Evolutionary conservation across 1,140 invertebrate species (phyloP).

Genomic region (Meloidogyne floridensis): DNA sequence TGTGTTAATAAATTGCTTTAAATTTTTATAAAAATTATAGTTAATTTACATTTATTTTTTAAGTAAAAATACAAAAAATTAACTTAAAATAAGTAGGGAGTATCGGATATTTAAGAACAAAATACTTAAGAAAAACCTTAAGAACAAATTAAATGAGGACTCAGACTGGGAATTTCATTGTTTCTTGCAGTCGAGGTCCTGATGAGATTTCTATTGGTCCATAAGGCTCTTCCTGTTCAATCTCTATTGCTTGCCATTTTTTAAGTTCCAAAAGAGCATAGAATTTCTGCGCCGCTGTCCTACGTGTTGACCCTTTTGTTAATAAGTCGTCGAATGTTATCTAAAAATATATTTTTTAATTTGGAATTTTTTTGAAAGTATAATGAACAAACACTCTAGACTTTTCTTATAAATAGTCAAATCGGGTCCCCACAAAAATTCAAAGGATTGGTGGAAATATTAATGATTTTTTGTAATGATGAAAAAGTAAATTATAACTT

Average conservation of each 20-base stretch:
- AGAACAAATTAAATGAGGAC: neutral
- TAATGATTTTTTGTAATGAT: no score
- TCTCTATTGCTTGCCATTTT: slow-evolving; percentile 67
- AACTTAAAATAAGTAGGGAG: neutral
- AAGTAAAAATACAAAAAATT: neutral
- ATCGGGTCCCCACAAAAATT: no score
- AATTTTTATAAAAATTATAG: neutral
- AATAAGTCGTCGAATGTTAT: slow-evolving; percentile 51
- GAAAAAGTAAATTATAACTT: no score
- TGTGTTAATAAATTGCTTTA: neutral
- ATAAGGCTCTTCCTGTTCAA: slow-evolving; percentile 50
- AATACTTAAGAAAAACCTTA: neutral
- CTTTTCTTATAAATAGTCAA: no score
- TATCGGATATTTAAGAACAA: neutral
- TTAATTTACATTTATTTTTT: neutral
- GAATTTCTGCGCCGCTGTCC: slow-evolving; percentile 70
- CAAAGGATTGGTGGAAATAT: no score
- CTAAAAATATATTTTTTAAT: slow-evolving; percentile 31
- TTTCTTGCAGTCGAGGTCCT: slow-evolving; percentile 46
- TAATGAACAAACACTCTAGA: no score
- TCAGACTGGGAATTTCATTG: neutral
- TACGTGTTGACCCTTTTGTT: slow-evolving; percentile 60
- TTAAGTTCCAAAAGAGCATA: slow-evolving; percentile 69
- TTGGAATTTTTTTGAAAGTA: no score
- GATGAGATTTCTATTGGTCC: slow-evolving; percentile 46